phyloP scores from a whole-genome alignment of 2,797 vertebrate genomes.

The Galagoides demidoff region DNA sequence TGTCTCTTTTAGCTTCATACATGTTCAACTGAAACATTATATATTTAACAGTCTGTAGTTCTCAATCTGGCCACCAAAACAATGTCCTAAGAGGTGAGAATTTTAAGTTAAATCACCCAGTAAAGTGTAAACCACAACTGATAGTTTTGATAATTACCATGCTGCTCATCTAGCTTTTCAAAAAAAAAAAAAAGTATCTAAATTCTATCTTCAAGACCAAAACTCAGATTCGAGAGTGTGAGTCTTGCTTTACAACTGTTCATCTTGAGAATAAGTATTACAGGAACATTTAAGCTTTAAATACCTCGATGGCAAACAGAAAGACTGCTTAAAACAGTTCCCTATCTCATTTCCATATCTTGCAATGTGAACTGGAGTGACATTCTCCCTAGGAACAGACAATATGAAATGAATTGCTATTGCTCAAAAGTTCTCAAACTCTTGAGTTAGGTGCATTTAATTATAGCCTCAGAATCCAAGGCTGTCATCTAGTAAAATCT shows the following conservation, averaged over 20 bases:
- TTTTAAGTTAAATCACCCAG: conserved; percentile 2
- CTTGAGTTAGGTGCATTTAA: not conserved
- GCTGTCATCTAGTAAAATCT: not conserved
- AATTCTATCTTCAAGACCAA: conserved; percentile 6
- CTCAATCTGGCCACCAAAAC: not conserved
- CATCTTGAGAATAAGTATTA: not conserved
- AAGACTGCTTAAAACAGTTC: not conserved
- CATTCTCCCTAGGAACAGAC: not conserved
- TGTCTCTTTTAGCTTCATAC: not conserved
- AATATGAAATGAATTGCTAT: not conserved
- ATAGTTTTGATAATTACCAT: conserved; percentile 9
- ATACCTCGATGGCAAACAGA: not conserved
- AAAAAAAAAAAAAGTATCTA: not conserved
- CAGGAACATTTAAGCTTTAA: not conserved
- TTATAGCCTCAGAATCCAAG: not conserved
- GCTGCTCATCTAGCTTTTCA: not conserved
- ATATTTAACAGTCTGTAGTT: not conserved
- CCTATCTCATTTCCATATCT: not conserved
- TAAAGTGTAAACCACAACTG: not conserved
- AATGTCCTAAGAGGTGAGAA: conserved; percentile 1
- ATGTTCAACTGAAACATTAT: conserved; percentile 12
- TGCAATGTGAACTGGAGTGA: not conserved
- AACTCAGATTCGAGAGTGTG: not conserved
- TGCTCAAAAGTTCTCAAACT: conserved; percentile 42
- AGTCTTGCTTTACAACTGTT: conserved; percentile 26